Conservation (phyloP, 1,140 invertebrate species). For the Mercenaria mercenaria region DNA sequence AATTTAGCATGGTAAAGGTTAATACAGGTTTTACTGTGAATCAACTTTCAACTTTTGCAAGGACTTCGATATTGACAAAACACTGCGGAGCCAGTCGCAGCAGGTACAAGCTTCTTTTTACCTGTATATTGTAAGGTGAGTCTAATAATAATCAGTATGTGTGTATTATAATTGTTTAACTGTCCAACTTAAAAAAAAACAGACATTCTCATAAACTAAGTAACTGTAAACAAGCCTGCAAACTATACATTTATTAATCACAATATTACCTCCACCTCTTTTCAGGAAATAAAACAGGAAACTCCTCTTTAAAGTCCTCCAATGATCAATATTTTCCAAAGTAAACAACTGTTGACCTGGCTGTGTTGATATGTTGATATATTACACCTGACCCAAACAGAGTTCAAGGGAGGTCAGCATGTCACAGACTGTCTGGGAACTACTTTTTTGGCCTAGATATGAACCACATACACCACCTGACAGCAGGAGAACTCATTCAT, state of each 20-base stretch:
- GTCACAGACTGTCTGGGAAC: slow-evolving; percentile 30
- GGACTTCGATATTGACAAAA: too few species aligned
- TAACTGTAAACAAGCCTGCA: background rate
- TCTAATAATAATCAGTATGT: too few species aligned
- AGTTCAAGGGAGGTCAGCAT: slow-evolving; percentile 40
- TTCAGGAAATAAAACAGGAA: background rate
- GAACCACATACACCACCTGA: background rate
- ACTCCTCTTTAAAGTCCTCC: background rate
- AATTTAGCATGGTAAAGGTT: too few species aligned
- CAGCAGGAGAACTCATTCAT: too few species aligned
- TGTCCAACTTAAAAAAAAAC: too few species aligned
- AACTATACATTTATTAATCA: background rate
- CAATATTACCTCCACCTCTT: background rate
- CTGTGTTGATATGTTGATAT: background rate
- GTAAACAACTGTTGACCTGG: slow-evolving; percentile 15
- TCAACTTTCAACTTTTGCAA: too few species aligned
- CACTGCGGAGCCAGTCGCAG: too few species aligned
- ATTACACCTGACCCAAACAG: slow-evolving; percentile 40
- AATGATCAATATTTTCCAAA: background rate
- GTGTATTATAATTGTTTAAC: too few species aligned
- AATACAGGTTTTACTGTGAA: too few species aligned
- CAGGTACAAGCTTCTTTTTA: too few species aligned
- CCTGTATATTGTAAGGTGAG: too few species aligned
- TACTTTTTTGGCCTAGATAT: slow-evolving; percentile 44
- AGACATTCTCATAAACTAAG: too few species aligned